Evolutionary conservation across 2,888 invertebrate species (phyloP), one percentile per base, ranked within the genome.

Genomic region (Archips crataeganus): DNA sequence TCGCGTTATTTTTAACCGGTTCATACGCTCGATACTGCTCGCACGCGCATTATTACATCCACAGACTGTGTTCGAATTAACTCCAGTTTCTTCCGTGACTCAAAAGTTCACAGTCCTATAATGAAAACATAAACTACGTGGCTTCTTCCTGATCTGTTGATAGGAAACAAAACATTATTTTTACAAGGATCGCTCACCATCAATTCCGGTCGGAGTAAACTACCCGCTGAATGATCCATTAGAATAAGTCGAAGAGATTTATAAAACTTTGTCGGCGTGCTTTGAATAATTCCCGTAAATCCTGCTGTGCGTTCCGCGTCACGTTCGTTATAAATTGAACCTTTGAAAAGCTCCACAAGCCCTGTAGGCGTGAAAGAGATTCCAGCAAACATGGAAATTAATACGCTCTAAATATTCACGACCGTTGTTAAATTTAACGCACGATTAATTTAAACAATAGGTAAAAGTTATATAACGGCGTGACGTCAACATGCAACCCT

Each of bases 1-100:
- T 89, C 84, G 81, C 78, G 85, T 84, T 92, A 91, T 90, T 91
- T 91, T 87, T 84, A 85, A 78, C 79, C 75, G 84, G 88, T 88
- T 87, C 87, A 89, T 83, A 85, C 79, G 79, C 75, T 68, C 75
- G 80, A 78, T 82, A 80, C 65, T 61, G 54, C 65, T n/a, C 32
- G 64, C 69, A 51, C 64, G 63, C 59, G 54, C 62, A 39, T 36
- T 69, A 45, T 64, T 42, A 59, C 45, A 74, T 51, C 59, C 51
- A 59, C 54, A 47, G n/a, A 32, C 47, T 59, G 63, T 59, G 63
- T 11, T 73, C 45, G 51, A 54, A 65, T 65, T 54, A 34, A 59
- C 60, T 54, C 51, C 45, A 32, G 45, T 62, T 68, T 36, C 32
- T 57, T 15, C 23, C 60, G 49, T 70, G 74, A 74, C 54, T 74